phyloP scores from a whole-genome alignment of 2,113 vertebrate genomes.

The Camarhynchus parvulus region DNA sequence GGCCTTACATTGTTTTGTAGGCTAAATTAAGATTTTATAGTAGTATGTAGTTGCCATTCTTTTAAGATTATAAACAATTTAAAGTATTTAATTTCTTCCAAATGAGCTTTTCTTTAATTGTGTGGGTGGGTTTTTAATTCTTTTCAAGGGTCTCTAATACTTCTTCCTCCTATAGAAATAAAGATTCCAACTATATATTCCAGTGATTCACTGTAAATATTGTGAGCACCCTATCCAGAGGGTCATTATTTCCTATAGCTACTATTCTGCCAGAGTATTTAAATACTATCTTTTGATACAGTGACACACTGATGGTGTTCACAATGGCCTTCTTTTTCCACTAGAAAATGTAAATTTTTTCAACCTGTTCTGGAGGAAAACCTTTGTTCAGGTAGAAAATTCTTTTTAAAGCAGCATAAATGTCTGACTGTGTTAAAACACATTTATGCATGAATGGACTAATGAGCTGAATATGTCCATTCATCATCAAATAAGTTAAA shows the following conservation, averaged over 20 bases:
- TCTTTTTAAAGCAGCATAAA: not conserved
- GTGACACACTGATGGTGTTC: not conserved
- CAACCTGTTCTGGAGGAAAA: not conserved
- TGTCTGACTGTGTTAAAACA: not conserved
- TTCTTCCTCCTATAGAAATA: not conserved
- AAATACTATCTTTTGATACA: not conserved
- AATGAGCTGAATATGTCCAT: not conserved
- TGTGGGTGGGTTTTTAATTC: fast-evolving
- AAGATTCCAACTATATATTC: not conserved
- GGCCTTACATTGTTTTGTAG: not conserved
- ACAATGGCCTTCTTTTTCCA: not conserved
- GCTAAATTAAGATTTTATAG: not conserved
- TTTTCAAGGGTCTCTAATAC: not conserved
- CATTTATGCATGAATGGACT: not conserved
- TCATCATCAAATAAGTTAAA: not conserved
- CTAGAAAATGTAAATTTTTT: not conserved
- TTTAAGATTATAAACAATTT: not conserved
- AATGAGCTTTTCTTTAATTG: not conserved
- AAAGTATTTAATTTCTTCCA: not conserved
- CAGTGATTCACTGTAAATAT: not conserved
- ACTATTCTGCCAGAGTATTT: not conserved
- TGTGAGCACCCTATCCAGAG: not conserved
- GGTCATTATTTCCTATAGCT: not conserved
- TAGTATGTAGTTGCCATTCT: not conserved
- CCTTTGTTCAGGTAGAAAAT: not conserved